These are phyloP conservation scores for Pristionchus exspectatus DNA, from an alignment of 2,888 invertebrate genomes.

Conservation along the genomic window DNA sequence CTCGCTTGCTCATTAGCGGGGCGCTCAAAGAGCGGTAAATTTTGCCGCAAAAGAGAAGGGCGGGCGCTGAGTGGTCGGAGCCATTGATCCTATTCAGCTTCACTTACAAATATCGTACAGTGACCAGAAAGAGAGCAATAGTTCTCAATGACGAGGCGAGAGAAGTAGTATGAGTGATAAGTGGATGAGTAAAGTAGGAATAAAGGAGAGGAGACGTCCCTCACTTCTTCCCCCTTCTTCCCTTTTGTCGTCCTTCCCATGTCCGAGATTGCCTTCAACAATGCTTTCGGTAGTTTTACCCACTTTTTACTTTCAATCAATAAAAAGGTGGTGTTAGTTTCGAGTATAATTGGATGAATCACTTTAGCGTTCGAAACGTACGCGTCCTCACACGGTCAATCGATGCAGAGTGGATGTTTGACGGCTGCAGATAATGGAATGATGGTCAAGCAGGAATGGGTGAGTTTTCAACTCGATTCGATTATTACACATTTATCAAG, in stretches of 20 bases:
- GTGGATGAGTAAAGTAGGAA: slow-evolving; percentile 49
- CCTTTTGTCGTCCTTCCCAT: neutral
- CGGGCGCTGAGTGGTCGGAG: neutral
- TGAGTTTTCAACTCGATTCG: no score
- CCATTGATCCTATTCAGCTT: slow-evolving; percentile 32
- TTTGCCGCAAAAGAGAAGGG: slow-evolving; percentile 47
- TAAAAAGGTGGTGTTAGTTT: neutral
- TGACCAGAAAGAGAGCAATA: slow-evolving; percentile 20
- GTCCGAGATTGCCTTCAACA: slow-evolving; percentile 43
- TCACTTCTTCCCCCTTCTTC: slow-evolving; percentile 14
- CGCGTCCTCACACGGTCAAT: neutral
- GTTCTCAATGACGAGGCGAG: neutral
- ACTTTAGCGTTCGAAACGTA: slow-evolving; percentile 48
- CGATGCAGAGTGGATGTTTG: slow-evolving; percentile 46
- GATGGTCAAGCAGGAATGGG: slow-evolving; percentile 52
- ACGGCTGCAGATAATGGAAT: slow-evolving; percentile 46
- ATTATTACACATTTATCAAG: no score
- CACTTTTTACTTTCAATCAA: neutral
- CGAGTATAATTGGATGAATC: neutral
- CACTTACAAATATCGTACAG: slow-evolving; percentile 53
- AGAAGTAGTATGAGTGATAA: slow-evolving; percentile 41
- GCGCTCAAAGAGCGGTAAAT: slow-evolving; percentile 12
- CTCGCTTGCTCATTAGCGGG: slow-evolving; percentile 24
- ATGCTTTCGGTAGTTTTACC: slow-evolving; percentile 48
- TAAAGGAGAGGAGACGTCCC: slow-evolving; percentile 47